Evolutionary conservation across 2,797 vertebrate species (phyloP).

Genomic region (Ctenopoma multispine): DNA sequence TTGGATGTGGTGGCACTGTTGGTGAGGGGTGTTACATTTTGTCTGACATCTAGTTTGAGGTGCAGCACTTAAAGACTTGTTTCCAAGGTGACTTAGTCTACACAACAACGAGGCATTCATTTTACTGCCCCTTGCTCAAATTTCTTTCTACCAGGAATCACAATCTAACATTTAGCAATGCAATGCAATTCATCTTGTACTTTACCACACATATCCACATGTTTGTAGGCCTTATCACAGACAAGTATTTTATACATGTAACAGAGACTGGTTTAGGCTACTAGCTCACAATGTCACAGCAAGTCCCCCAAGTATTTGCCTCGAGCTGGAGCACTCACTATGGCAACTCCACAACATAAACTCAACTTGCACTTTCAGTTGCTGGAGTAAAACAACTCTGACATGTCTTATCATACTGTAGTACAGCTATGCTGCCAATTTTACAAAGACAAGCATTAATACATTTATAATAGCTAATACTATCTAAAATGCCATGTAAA

Average conservation of each 20-base stretch:
- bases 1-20: not conserved
- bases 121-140: slow-evolving; percentile 6
- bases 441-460: not conserved
- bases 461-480: not conserved
- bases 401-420: slow-evolving; percentile 16
- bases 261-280: not conserved
- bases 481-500: not conserved
- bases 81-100: slow-evolving; percentile 21
- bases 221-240: not conserved
- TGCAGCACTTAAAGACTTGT: slow-evolving; percentile 1
- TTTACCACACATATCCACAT: not conserved
- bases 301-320: slow-evolving; percentile 24
- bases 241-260: not conserved
- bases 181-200: not conserved
- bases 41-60: slow-evolving; percentile 4
- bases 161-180: not conserved
- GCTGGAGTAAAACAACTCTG: slow-evolving; percentile 37
- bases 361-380: slow-evolving; percentile 25
- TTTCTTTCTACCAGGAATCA: not conserved
- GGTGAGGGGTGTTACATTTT: not conserved
- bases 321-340: slow-evolving; percentile 42
- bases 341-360: slow-evolving; percentile 69
- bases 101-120: not conserved
- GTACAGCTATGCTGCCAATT: not conserved
- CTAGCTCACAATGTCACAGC: slow-evolving; percentile 11